Conservation (phyloP, 2,797 vertebrate species). For the Sciurus carolinensis region DNA sequence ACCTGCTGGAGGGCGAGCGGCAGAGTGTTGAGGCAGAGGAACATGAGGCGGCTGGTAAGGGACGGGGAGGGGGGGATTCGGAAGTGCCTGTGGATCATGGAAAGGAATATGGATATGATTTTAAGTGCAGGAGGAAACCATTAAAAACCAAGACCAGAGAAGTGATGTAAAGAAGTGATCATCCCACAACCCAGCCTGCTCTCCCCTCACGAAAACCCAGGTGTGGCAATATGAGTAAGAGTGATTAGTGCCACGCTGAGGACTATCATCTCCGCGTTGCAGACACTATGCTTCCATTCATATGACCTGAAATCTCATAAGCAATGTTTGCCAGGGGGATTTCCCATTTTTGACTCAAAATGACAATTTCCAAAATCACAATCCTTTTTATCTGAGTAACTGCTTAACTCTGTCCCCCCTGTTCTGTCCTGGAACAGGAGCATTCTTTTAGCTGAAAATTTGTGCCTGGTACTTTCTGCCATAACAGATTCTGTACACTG, state of each 20-base stretch:
- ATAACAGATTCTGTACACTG: neutral
- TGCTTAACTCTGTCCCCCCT: neutral
- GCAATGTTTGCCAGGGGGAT: neutral
- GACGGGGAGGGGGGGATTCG: neutral
- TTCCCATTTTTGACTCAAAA: neutral
- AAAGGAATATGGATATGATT: neutral
- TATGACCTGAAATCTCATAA: conserved; percentile 9
- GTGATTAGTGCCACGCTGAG: neutral
- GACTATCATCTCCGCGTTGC: neutral
- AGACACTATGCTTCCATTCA: conserved; percentile 5
- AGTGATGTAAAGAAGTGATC: neutral
- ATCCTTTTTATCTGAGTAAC: neutral
- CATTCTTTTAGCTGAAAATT: neutral
- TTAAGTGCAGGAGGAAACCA: neutral
- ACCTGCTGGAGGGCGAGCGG: neutral
- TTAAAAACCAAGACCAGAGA: neutral
- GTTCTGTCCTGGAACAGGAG: neutral
- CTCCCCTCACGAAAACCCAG: neutral
- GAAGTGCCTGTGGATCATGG: neutral
- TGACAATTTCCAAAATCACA: conserved; percentile 13
- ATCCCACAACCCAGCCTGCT: neutral
- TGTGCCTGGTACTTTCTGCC: neutral
- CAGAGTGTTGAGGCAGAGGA: neutral
- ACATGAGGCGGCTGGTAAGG: neutral
- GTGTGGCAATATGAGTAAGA: neutral